phyloP scores from a whole-genome alignment of 2,113 vertebrate species.

The Sminthopsis crassicaudata region DNA sequence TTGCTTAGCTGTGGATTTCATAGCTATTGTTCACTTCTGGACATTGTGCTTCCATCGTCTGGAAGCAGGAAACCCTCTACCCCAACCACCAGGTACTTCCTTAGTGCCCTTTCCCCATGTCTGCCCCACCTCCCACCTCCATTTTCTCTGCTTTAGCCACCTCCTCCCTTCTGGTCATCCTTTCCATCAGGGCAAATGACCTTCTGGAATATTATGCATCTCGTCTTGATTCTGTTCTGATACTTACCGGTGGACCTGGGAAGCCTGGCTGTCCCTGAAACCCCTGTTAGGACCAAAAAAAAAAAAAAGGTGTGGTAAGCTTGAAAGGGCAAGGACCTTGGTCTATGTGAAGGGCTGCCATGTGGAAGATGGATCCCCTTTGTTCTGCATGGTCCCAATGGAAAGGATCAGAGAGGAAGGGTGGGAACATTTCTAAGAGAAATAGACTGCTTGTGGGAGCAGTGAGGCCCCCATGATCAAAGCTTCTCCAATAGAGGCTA shows the following conservation, averaged over 20 bases:
- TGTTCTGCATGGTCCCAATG: conserved; percentile 8
- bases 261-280: conserved; percentile 95
- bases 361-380: neutral
- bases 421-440: fast-evolving
- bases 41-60: neutral
- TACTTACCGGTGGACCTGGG: conserved; percentile 91
- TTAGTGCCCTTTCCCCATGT: neutral
- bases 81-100: neutral
- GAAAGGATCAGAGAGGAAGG: neutral
- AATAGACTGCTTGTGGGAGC: neutral
- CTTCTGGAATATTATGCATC: neutral
- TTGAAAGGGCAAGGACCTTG: neutral
- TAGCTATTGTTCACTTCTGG: neutral
- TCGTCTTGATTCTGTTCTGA: neutral
- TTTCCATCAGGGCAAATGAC: neutral
- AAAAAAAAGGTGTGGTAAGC: conserved; percentile 48
- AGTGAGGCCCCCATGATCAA: neutral
- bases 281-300: conserved; percentile 85
- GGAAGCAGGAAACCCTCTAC: neutral
- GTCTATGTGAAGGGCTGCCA: neutral
- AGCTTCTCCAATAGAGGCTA: neutral
- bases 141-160: neutral
- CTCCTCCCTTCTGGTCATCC: neutral
- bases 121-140: neutral
- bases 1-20: neutral